Base-by-base conservation (phyloP, 2,797 vertebrate species). In the Xenopus petersii region DNA sequence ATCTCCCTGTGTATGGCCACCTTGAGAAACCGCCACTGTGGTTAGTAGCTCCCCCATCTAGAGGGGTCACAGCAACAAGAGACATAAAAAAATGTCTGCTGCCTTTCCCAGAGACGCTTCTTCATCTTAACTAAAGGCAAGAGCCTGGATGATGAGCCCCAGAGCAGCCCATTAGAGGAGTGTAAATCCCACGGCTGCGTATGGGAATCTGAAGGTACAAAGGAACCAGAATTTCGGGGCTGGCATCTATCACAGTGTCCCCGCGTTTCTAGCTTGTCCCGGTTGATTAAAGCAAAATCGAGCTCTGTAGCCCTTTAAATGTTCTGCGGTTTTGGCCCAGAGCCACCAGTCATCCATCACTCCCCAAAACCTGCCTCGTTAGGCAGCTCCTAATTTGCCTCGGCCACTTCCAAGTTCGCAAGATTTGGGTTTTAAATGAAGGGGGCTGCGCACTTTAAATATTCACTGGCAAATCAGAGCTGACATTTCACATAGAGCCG, bases 381-480 rank as follows among this genome's bases (percentile, higher is more conserved):
- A 78, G 66, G 71, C 76, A 54, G 71, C 76, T 73, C 71, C 66
- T 78, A 73, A 78, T 78, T 78, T 73, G 60, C 46, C 66, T 65
- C 36, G 21, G 76, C 66, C 71, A 16, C 59, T 65, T 58, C 59
- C 75, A 63, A 59, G 65, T 24, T 64, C 15, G 16, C 64, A 24
- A 63, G 65, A 59, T 68, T 67, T 58, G 60, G 76, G 51, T 58
- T 73, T 73, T 70, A 73, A 73, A 78, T 69, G 58, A 69, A 68
- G 1, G 36, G 64, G 66, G 51, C 66, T 73, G 76, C 66, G 49
- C 71, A 64, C 71, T 73, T 78, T 78, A 78, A 73, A 78, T 78
- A 78, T 78, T 73, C 66, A 26, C 71, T 51, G 76, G 76, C 76
- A 78, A 78, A 78, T 78, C 76, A 73, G 11, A 78, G 71, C 36